Base-by-base conservation (phyloP, 2,888 invertebrate genomes). In the Brachynemurus nebulosus region DNA sequence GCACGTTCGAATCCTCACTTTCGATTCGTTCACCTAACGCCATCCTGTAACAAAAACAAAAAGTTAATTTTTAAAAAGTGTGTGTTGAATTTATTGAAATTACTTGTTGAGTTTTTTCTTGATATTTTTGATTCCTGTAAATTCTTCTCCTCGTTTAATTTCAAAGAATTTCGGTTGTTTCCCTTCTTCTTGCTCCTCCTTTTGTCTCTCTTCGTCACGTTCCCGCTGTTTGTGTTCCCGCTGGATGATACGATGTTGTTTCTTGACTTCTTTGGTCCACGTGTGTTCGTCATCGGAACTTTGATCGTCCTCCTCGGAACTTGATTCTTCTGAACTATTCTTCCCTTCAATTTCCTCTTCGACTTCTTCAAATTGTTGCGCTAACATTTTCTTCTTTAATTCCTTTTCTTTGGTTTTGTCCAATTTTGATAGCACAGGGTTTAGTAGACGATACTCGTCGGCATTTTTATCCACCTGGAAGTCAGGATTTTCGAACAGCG, bases 401-500 rank as follows among this genome's bases (percentile, higher is more conserved):
- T 74, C 71, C 55, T 80, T 82, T 37, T 73, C 64, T 59, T 75
- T 77, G 9, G 66, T 70, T 58, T 80, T 86, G 53, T 86, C 85
- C 41, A 90, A 62, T 53, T 86, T 80, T 23, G 88, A 82, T 27
- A 95, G 68, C 4, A 91, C 88, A 16, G 93, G 93, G 62, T 93
- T 91, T 16, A 93, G 67, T 47, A 95, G 69, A 5, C 81, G 73
- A 62, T 78, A 97, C 59, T 93, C 92, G 55, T 90, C 88, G 40
- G 86, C 79, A 57, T 78, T 78, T 55, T 77, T 82, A 60, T 95
- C 86, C 45, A 96, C 83, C 65, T 92, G 81, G 63, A 88, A 97
- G 59, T 93, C 90, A 9, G 90, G 81, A 68, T 97, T 88, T 54
- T 77, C 79, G 64, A 98, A 98, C 60, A 98, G 66, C 2, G 76